Evolutionary conservation across 2,113 vertebrate species (phyloP).

Genomic region (Phaetusa simplex): DNA sequence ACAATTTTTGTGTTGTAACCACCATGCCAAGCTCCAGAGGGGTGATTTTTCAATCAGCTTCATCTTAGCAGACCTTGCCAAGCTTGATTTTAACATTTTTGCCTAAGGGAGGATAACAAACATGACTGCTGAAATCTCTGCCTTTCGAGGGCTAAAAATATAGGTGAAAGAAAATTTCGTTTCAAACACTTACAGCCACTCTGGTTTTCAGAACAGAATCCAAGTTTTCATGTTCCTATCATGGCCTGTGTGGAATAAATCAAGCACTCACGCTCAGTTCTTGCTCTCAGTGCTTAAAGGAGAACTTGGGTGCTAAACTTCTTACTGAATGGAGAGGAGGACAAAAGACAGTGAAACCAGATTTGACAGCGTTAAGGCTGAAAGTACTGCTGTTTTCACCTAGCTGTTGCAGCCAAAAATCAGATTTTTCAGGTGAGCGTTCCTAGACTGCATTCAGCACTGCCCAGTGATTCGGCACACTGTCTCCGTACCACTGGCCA

Average conservation of each 20-base stretch:
- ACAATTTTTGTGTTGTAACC: neutral
- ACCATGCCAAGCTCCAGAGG: neutral
- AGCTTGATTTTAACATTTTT: neutral
- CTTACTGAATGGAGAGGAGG: neutral
- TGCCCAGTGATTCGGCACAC: fast-evolving
- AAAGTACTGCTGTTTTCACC: neutral
- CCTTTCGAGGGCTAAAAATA: neutral
- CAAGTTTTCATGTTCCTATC: neutral
- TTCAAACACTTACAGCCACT: neutral
- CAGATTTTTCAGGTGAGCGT: neutral
- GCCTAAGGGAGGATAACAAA: neutral
- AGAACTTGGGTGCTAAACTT: neutral
- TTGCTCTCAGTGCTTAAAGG: neutral
- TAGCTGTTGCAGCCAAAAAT: neutral
- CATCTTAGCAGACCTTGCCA: neutral
- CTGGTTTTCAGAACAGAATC: neutral
- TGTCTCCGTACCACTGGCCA: fast-evolving
- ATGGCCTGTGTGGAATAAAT: neutral
- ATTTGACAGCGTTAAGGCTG: neutral
- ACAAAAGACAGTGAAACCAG: neutral
- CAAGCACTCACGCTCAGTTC: neutral
- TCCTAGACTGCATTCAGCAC: neutral
- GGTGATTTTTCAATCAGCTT: neutral
- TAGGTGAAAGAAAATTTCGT: neutral
- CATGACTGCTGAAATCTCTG: neutral